A percentile compares a stretch with the other conserved stretches of the same genome.
phyloP scores from a whole-genome alignment of 2,113 vertebrate genomes.

The Limanda limanda region DNA sequence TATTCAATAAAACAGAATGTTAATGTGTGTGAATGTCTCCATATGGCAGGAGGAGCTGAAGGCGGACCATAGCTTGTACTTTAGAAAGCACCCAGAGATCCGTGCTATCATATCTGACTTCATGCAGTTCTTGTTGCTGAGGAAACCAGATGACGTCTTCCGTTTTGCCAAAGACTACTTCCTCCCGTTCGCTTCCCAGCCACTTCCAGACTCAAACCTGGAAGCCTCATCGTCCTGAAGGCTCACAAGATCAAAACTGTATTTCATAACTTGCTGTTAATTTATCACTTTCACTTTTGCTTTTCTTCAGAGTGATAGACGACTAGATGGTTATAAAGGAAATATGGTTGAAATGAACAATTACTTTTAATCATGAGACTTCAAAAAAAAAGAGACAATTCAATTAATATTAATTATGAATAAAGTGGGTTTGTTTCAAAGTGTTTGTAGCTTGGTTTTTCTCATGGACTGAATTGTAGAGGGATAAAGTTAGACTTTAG shows the following conservation, averaged over 20 bases:
- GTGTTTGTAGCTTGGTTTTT: background rate
- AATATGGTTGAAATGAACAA: background rate
- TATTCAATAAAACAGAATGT: background rate
- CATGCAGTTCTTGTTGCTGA: conserved; percentile 89
- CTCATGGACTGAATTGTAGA: no score
- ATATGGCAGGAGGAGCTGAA: conserved; percentile 87
- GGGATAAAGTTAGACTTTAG: no score
- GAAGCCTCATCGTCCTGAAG: conserved; percentile 28
- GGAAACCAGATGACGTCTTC: conserved; percentile 86
- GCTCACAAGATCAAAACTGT: background rate
- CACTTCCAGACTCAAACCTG: conserved; percentile 10
- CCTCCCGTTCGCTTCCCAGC: conserved; percentile 67
- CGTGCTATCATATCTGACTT: conserved; percentile 87
- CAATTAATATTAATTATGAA: background rate
- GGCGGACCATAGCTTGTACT: conserved; percentile 82
- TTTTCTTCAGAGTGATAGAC: background rate
- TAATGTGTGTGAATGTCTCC: conserved; percentile 8
- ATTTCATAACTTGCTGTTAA: background rate
- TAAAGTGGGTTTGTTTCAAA: conserved; percentile 9
- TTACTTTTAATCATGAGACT: background rate
- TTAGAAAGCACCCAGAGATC: conserved; percentile 89
- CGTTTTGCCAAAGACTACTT: conserved; percentile 90
- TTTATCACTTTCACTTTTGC: background rate
- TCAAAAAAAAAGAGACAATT: background rate
- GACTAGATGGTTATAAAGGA: background rate